Evolutionary conservation across 2,113 vertebrate genomes (phyloP).

Genomic region (Lophotis ruficrista): DNA sequence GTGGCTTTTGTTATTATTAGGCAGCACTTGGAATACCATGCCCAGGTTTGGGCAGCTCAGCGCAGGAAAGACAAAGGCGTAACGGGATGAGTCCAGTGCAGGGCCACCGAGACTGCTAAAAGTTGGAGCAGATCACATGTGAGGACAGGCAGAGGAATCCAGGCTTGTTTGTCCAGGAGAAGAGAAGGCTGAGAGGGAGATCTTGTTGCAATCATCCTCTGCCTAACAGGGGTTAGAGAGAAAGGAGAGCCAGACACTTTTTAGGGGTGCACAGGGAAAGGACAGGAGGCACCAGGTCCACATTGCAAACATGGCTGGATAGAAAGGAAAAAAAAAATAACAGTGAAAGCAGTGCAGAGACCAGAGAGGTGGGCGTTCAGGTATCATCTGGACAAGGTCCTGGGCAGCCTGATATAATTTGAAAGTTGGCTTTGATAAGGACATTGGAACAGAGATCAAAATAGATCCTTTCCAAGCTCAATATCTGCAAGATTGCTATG

Average conservation of each 20-base stretch:
- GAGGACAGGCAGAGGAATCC: neutral
- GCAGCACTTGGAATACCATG: neutral
- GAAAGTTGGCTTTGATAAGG: neutral
- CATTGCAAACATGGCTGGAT: neutral
- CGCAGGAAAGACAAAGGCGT: neutral
- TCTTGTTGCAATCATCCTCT: neutral
- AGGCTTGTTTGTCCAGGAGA: neutral
- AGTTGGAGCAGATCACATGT: neutral
- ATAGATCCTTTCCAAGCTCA: neutral
- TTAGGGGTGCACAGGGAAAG: neutral
- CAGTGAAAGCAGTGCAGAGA: neutral
- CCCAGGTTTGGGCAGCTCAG: neutral
- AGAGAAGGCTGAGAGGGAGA: neutral
- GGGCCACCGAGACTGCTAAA: neutral
- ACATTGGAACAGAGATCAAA: neutral
- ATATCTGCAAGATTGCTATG: neutral
- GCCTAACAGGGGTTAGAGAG: neutral
- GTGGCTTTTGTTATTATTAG: neutral
- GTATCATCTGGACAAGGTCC: neutral
- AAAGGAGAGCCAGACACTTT: neutral
- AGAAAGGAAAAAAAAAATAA: neutral
- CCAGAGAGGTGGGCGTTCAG: neutral
- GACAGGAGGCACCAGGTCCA: neutral
- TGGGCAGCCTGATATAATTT: neutral
- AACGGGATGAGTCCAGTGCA: neutral